phyloP scores from a whole-genome alignment of 2,113 vertebrate species.

The Pygathrix nemaeus region DNA sequence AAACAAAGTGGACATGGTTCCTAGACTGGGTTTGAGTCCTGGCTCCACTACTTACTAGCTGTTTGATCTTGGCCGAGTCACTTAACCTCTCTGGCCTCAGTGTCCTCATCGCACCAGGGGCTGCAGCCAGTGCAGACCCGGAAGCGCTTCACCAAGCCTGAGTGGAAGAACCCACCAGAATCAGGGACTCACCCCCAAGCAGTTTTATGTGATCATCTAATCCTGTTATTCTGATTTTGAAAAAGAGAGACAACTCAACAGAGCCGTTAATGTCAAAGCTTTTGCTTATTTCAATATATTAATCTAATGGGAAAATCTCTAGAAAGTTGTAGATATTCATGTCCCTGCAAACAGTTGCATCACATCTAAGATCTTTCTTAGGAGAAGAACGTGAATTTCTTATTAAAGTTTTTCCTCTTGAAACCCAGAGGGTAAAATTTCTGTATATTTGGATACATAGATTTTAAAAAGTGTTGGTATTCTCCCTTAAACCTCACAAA shows the following conservation, averaged over 20 bases:
- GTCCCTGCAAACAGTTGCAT: not conserved
- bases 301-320: not conserved
- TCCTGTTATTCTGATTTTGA: not conserved
- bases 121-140: constrained; percentile 64
- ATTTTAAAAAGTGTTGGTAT: not conserved
- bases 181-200: not conserved
- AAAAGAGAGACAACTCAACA: not conserved
- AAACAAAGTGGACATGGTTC: constrained; percentile 93
- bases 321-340: not conserved
- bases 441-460: rapidly evolving
- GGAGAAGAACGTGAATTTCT: not conserved
- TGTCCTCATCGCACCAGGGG: not conserved
- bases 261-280: not conserved
- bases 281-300: not conserved
- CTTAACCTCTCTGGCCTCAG: too few species aligned
- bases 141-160: constrained; percentile 58
- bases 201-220: not conserved
- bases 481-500: not conserved
- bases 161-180: constrained; percentile 62
- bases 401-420: not conserved
- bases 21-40: constrained; percentile 58
- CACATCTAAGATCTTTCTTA: not conserved
- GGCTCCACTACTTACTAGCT: constrained; percentile 56
- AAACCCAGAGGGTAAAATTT: not conserved
- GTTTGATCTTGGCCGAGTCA: constrained; percentile 11